Conservation (phyloP, 2,797 vertebrate species). For the Anolis apletophallus region DNA sequence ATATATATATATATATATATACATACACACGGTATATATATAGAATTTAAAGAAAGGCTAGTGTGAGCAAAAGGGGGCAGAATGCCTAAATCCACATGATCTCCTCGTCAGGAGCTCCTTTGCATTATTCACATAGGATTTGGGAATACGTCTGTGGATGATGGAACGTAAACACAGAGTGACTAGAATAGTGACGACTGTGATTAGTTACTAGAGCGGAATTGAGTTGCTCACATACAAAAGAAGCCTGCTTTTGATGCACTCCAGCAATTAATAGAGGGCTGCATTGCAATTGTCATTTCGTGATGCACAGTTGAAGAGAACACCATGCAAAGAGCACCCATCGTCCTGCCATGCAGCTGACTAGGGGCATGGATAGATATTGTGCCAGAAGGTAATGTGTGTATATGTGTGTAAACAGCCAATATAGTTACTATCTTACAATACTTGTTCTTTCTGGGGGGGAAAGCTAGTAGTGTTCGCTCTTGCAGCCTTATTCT, state of each 20-base stretch:
- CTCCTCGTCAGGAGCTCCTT: neutral
- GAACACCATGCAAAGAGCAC: conserved; percentile 31
- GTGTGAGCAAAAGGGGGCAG: neutral
- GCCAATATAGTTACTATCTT: conserved; percentile 27
- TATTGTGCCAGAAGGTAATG: conserved; percentile 2
- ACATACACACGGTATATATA: too few relatives aligned
- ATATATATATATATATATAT: too few relatives aligned
- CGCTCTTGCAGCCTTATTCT: conserved; percentile 34
- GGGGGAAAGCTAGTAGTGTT: conserved; percentile 21
- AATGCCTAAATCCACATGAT: neutral
- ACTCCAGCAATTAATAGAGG: neutral
- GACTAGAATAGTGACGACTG: too few relatives aligned
- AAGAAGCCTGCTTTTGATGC: conserved; percentile 13
- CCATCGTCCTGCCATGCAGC: conserved; percentile 37
- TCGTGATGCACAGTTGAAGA: conserved; percentile 31
- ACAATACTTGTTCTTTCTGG: conserved; percentile 32
- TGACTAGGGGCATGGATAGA: neutral
- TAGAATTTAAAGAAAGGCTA: neutral
- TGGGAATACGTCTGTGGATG: neutral
- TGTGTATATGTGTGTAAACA: conserved; percentile 29
- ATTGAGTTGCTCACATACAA: too few relatives aligned
- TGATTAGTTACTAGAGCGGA: too few relatives aligned
- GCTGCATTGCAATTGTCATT: conserved; percentile 20
- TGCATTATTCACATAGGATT: neutral
- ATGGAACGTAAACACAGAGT: neutral